A percentile compares a stretch with the other conserved stretches of the same genome.
Conservation (phyloP, 2,113 vertebrate genomes). For the Nibea albiflora region DNA sequence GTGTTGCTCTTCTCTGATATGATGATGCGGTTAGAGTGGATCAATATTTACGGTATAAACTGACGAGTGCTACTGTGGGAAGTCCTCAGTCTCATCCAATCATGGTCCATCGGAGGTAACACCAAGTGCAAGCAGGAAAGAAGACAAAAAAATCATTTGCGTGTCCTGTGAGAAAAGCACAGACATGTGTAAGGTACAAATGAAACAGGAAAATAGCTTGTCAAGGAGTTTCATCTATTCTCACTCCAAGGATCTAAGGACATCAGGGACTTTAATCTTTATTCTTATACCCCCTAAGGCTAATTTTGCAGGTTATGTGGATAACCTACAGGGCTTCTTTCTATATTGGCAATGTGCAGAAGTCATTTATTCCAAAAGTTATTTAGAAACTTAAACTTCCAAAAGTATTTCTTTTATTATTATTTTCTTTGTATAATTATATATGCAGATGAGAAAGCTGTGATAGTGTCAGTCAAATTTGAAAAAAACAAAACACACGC, state of each 20-base stretch:
- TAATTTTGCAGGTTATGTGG: constrained; percentile 15
- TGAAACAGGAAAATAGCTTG: too few relatives aligned
- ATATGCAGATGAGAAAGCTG: too few relatives aligned
- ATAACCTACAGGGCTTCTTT: constrained; percentile 12
- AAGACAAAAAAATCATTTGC: not conserved
- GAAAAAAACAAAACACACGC: too few relatives aligned
- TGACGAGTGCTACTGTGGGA: not conserved
- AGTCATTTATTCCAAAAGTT: too few relatives aligned
- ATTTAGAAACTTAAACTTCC: not conserved
- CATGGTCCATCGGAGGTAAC: not conserved
- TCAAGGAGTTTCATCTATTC: not conserved
- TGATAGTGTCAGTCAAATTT: too few relatives aligned
- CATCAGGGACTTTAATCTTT: constrained; percentile 44
- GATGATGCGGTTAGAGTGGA: not conserved
- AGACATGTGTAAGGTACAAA: not conserved
- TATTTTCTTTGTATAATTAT: too few relatives aligned
- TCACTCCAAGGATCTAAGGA: constrained; percentile 21
- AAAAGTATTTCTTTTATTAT: too few relatives aligned
- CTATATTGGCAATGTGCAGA: not conserved
- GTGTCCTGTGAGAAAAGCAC: not conserved
- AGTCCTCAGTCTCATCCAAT: not conserved
- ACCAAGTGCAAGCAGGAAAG: not conserved
- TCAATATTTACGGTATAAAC: not conserved
- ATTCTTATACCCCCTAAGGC: constrained; percentile 26
- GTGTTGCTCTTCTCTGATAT: not conserved